Base-by-base conservation (phyloP, 2,888 invertebrate species). In the Augochlorella aurata region DNA sequence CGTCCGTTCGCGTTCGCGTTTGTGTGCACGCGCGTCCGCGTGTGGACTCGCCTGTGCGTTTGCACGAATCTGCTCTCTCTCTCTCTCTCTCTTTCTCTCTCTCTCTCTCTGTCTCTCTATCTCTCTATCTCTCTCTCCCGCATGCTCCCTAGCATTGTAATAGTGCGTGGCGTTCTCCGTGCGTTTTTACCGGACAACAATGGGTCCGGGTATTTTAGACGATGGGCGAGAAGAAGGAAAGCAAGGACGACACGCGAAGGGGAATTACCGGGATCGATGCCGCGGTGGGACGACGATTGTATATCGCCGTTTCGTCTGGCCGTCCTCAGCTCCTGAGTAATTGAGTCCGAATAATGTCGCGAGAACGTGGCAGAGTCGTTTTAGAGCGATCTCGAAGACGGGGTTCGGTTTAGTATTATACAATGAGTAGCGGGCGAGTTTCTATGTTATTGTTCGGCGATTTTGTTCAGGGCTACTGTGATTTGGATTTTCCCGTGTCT, bases 181-280 rank as follows among this genome's bases (percentile, higher is more conserved):
- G 77, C 70, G 71, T 84, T 81, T 85, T 82, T 82, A 82, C 78
- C 79, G 58, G 61, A 38, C 70, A 61, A 87, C 77, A 82, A 82
- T 85, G 74, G 49, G 68, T 49, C 24, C 71, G 79, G 82, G 69
- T 78, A 81, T 80, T 85, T 85, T 82, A 79, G 82, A 81, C 74
- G 78, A 77, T 65, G 75, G 74, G 68, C 47, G 71, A 76, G 61
- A 66, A 74, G 54, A 54, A 71, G 68, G 18, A 54, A 50, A 68
- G 77, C 50, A 67, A 65, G 54, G 58, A 65, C 52, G 66, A 45
- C 52, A 8, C 8, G 44, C 16, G 45, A 72, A 21, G 65, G 79
- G 67, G 67, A 77, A 80, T 80, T 77, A 67, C 65, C 24, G 16
- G 24, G 74, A 74, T 74, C 74, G 74, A 74, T 74, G 61, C 24